Evolutionary conservation across 2,888 invertebrate genomes (phyloP), one percentile per base, ranked within the genome.

Genomic region (Lycia hirtaria): DNA sequence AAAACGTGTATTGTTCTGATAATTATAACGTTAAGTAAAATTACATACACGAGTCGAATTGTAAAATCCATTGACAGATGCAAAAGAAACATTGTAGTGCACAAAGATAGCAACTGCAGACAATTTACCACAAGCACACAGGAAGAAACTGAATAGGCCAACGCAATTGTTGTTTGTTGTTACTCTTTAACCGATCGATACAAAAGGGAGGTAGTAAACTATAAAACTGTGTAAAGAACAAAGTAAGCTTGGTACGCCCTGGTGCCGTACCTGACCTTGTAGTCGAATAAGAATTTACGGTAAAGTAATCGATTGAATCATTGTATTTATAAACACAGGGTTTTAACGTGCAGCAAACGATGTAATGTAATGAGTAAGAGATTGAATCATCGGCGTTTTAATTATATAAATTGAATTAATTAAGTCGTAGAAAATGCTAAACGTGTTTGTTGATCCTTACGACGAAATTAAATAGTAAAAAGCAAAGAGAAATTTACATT

Each of bases 231-330:
- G 72, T 74, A 78, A 78, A 80, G 76, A 79, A 76, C 71, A 81
- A 78, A 78, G 73, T 78, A 78, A 75, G 81, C 87, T 71, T 89
- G 91, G 91, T 87, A 90, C 90, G 71, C 81, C 71, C 87, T 88
- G 91, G 91, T 88, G 90, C 91, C 80, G 80, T 81, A 84, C 84
- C 78, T 82, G 86, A 86, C 91, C 91, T 89, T 91, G 86, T 81
- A 78, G 75, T 77, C 68, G 73, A 76, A 73, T 78, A 69, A 83
- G 60, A 63, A 67, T 65, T 61, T 60, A 82, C 78, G 76, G 79
- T 67, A 73, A 80, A 73, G 62, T 73, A 87, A 88, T 88, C 87
- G 87, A 88, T 88, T 72, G 66, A 64, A 72, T 80, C 65, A 70
- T 68, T 67, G 71, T 78, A 79, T 75, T 79, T 75, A 83, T 67